These are phyloP conservation scores for Kryptolebias marmoratus DNA, from an alignment of 2,113 vertebrate species.

Conservation along the genomic window DNA sequence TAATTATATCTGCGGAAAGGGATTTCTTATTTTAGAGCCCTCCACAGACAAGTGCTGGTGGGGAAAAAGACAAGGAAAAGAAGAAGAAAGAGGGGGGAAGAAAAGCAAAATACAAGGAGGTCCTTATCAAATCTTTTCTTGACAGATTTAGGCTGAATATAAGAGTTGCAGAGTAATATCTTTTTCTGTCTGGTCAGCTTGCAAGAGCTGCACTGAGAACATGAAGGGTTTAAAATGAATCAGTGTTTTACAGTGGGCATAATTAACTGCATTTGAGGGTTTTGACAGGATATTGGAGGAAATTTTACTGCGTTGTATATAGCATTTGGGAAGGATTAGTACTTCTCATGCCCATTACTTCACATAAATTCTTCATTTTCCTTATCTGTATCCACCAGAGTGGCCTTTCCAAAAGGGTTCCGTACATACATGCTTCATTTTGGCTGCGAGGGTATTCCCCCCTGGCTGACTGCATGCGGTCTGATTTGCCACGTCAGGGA, in stretches of 20 bases:
- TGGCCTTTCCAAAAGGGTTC: constrained; percentile 31
- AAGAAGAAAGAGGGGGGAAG: background rate
- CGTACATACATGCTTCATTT: constrained; percentile 40
- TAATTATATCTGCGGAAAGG: constrained; percentile 85
- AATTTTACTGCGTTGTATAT: constrained; percentile 32
- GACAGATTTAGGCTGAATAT: constrained; percentile 81
- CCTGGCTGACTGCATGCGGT: constrained; percentile 25
- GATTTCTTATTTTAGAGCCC: constrained; percentile 85
- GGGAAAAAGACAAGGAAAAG: constrained; percentile 52
- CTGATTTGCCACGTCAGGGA: constrained; percentile 34
- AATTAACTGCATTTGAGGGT: constrained; percentile 67
- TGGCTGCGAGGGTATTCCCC: constrained; percentile 40
- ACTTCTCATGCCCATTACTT: constrained; percentile 47
- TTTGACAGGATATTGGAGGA: constrained; percentile 56
- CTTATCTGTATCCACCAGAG: constrained; percentile 56
- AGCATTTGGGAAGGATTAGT: constrained; percentile 60
- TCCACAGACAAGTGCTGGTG: constrained; percentile 74
- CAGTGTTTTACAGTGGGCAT: constrained; percentile 55
- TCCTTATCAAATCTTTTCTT: constrained; percentile 78
- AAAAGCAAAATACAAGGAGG: constrained; percentile 72
- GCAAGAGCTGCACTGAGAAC: constrained; percentile 31
- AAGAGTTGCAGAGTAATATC: constrained; percentile 71
- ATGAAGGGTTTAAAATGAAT: constrained; percentile 64
- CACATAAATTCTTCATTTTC: constrained; percentile 48
- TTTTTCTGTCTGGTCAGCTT: constrained; percentile 65